Evolutionary conservation across 1,140 invertebrate species (phyloP), one percentile per base, ranked within the genome.

Genomic region (Papilio helenus): DNA sequence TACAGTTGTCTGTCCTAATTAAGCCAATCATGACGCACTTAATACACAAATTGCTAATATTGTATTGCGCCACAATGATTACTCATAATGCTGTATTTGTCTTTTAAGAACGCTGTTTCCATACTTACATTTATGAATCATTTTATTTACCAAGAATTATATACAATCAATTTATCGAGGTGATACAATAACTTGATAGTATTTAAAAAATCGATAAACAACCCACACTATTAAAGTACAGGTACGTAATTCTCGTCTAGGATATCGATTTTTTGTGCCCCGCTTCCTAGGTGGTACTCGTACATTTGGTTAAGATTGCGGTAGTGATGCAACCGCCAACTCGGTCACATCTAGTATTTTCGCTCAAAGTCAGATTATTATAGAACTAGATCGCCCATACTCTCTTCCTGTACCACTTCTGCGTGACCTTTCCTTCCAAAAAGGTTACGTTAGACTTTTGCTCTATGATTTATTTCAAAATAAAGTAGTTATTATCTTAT

Each of bases 291-390:
- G 55, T 34, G 5, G 34, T 51, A 51, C 34, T 39, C 34, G 34
- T 78, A 61, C 20, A 26, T 79, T 81, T 72, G 68, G 78, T 81
- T 83, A 80, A 82, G 80, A 84, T 87, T 82, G 82, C 83, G 84
- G 83, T 82, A 86, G 84, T 79, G 55, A 55, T 81, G 78, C 79
- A 80, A 79, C 29, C 73, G 89, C 90, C 89, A 91, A 92, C 85
- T 92, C 87, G 88, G 90, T 88, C 86, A 82, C 76, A 71, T 61
- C 44, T 80, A 85, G 79, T 87, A 90, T 88, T 90, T 89, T 87
- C 26, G 83, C 80, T 84, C 82, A 84, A 83, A 85, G 81, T 84
- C 84, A 88, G 76, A 86, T 34, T 3, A 9, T 49, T 76, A 26
- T 55, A 76, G 46, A 77, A 65, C 39, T 65, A 61, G 76, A 65